A percentile compares a stretch with the other conserved stretches of the same genome.
phyloP scores from a whole-genome alignment of 2,888 invertebrate genomes.

The Nowickia ferox region DNA sequence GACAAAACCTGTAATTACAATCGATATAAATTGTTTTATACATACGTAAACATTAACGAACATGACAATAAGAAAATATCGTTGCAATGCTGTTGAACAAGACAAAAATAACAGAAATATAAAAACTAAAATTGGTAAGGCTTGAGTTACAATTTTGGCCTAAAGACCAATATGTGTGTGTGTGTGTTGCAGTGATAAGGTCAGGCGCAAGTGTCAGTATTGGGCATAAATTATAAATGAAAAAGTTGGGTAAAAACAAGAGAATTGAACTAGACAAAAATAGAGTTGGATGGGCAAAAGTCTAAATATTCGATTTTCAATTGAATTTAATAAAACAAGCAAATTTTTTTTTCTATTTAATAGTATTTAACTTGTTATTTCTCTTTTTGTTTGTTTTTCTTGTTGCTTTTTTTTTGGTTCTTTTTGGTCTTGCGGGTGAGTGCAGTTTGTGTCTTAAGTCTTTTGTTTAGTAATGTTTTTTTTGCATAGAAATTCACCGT shows the following conservation, averaged over 20 bases:
- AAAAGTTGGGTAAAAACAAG: constrained; percentile 64
- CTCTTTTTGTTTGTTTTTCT: neutral
- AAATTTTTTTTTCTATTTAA: neutral
- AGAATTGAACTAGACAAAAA: constrained; percentile 41
- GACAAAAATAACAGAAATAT: neutral
- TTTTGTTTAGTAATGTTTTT: constrained; percentile 37
- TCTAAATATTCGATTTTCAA: neutral
- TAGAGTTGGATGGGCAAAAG: constrained; percentile 37
- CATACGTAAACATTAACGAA: constrained; percentile 74
- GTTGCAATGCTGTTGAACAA: constrained; percentile 73
- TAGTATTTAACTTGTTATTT: neutral
- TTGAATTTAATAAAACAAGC: neutral
- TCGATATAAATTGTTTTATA: constrained; percentile 83
- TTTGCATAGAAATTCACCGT: constrained; percentile 13
- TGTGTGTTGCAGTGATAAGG: constrained; percentile 61
- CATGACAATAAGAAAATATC: constrained; percentile 76
- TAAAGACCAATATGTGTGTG: constrained; percentile 61
- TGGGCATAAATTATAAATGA: constrained; percentile 63
- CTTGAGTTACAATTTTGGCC: constrained; percentile 71
- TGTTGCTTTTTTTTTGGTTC: neutral
- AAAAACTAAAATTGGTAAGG: constrained; percentile 13
- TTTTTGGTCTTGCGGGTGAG: constrained; percentile 8
- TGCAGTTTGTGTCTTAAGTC: constrained; percentile 50
- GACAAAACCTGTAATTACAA: constrained; percentile 80
- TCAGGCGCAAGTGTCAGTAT: constrained; percentile 73